Conservation (phyloP, 2,113 vertebrate genomes). For the Myiozetetes cayanensis region DNA sequence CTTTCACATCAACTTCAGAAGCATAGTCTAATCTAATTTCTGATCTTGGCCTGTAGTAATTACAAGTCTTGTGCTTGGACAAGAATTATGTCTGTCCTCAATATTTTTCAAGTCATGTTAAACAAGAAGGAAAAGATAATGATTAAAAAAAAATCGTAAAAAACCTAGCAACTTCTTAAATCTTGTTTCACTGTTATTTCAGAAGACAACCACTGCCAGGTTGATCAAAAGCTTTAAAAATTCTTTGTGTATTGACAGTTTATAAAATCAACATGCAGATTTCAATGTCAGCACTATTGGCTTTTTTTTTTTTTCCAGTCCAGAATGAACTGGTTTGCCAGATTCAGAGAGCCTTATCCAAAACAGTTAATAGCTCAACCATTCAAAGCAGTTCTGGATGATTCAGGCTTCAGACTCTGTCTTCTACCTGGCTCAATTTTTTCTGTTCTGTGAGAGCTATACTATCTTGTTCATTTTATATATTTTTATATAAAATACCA, state of each 20-base stretch:
- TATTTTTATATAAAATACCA: neutral
- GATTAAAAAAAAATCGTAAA: neutral
- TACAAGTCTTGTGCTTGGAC: neutral
- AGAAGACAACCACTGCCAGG: neutral
- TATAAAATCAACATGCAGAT: neutral
- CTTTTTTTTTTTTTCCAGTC: neutral
- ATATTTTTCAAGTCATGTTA: neutral
- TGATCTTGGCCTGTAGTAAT: neutral
- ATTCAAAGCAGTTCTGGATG: neutral
- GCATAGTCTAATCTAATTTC: neutral
- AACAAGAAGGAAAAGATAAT: neutral
- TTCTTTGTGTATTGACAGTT: neutral
- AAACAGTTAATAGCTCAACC: neutral
- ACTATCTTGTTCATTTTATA: neutral
- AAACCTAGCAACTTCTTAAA: neutral
- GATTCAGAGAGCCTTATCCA: neutral
- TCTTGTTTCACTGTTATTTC: neutral
- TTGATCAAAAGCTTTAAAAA: neutral
- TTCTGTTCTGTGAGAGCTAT: neutral
- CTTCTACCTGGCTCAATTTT: neutral
- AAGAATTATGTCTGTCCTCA: neutral
- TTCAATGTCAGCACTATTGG: neutral
- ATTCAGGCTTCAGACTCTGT: neutral
- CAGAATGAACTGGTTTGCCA: neutral
- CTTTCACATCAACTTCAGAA: neutral